A percentile compares a stretch with the other conserved stretches of the same genome.
Evolutionary conservation across 2,888 invertebrate species (phyloP).

Genomic region (Callyntrura sp.): DNA sequence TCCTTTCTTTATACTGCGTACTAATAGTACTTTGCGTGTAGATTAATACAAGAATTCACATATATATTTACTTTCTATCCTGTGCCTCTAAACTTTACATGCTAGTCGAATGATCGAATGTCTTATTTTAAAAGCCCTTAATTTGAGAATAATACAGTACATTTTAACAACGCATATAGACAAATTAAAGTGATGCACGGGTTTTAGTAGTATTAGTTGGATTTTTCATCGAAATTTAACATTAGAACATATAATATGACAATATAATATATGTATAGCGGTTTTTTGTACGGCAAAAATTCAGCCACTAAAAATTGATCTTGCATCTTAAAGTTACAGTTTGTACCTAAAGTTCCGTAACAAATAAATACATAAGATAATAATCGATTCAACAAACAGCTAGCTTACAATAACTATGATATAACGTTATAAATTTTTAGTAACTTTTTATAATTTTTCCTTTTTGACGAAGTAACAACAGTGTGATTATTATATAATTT

Average conservation of each 20-base stretch:
- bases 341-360: constrained; percentile 78
- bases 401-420: not conserved
- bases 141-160: constrained; percentile 51
- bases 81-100: not conserved
- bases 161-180: constrained; percentile 31
- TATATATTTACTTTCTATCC: constrained; percentile 28
- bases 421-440: constrained; percentile 24
- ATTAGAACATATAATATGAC: constrained; percentile 33
- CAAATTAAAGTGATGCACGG: constrained; percentile 76
- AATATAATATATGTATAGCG: constrained; percentile 54
- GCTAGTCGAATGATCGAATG: constrained; percentile 36
- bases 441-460: constrained; percentile 12
- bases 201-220: constrained; percentile 76
- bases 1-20: constrained; percentile 28
- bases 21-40: constrained; percentile 46
- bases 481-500: constrained; percentile 67
- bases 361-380: constrained; percentile 75
- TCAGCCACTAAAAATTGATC: constrained; percentile 77
- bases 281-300: constrained; percentile 74
- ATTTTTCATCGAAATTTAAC: constrained; percentile 28
- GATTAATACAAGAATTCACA: constrained; percentile 38
- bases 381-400: constrained; percentile 42
- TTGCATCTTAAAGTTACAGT: constrained; percentile 78
- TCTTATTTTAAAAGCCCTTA: constrained; percentile 65
- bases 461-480: constrained; percentile 54